Base-by-base conservation (phyloP, 2,797 vertebrate genomes). In the Spinus pinus region DNA sequence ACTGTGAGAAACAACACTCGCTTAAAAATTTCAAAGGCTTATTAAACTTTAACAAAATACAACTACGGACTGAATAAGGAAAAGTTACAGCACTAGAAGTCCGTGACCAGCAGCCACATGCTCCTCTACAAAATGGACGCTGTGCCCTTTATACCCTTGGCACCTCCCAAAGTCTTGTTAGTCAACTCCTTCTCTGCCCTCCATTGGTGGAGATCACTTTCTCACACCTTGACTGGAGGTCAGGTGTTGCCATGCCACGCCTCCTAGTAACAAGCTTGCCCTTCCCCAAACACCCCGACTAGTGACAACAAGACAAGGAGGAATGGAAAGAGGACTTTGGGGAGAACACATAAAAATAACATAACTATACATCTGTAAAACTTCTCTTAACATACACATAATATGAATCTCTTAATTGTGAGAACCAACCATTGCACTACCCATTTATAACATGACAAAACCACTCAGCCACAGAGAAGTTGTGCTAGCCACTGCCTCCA, bases 21-120 rank as follows among this genome's bases (percentile, higher is more conserved):
- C 9, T 42, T 42, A 16, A 42, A 62, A 42, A 31, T 8, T 6
- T 31, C 14, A 42, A 31, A 42, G 14, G 28, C 16, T 62, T 31
- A 16, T 31, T 31, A 62, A 62, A 31, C 28, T 9, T 31, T 31
- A 42, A 31, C 60, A 42, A 16, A 62, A 42, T 23, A 42, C 28
- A 31, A 42, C 10, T 12, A 62, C 31, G 1, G 10, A 42, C 28
- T 31, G 14, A 16, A 22, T 23, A 61, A 62, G 10, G 10, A 16
- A 62, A 42, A 42, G 42, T 8, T 16, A 23, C 28, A 42, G 2
- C 10, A 11, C 13, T 2, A 7, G 2, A 41, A 16, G 20, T 6
- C 20, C 1, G 5, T 3, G 3, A 61, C 14, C 20, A 61, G 9
- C 20, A 61, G 9, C 28, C 39, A 31, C 28, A 4, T 1, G 7